These are phyloP conservation scores for Tinea trinotella DNA, from an alignment of 2,888 invertebrate species.

Conservation along the genomic window DNA sequence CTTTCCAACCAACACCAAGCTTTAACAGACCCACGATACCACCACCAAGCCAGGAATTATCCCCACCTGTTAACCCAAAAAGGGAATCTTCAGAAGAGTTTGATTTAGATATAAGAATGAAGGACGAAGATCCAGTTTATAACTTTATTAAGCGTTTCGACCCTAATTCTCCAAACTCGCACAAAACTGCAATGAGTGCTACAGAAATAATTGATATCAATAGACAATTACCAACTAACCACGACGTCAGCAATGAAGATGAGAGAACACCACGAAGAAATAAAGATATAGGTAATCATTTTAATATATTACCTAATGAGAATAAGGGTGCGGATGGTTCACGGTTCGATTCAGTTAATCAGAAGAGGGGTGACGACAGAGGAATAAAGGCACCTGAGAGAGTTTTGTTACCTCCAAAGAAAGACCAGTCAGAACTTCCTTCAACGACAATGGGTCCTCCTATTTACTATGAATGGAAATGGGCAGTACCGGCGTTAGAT, in stretches of 20 bases:
- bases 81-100: slow-evolving; percentile 34
- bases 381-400: slow-evolving; percentile 30
- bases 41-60: slow-evolving; percentile 39
- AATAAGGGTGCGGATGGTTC: slow-evolving; percentile 38
- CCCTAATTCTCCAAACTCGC: slow-evolving; percentile 49
- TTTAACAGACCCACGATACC: slow-evolving; percentile 25
- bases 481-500: slow-evolving; percentile 75
- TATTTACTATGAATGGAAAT: slow-evolving; percentile 77
- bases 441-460: slow-evolving; percentile 74
- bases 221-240: slow-evolving; percentile 48
- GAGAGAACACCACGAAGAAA: slow-evolving; percentile 45
- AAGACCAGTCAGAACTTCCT: slow-evolving; percentile 44
- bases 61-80: slow-evolving; percentile 38
- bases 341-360: slow-evolving; percentile 44
- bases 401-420: slow-evolving; percentile 69
- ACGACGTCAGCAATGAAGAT: slow-evolving; percentile 48
- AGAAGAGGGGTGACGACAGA: slow-evolving; percentile 28
- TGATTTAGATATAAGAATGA: slow-evolving; percentile 34
- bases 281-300: slow-evolving; percentile 40
- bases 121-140: slow-evolving; percentile 40
- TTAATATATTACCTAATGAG: slow-evolving; percentile 41
- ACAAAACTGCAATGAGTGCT: slow-evolving; percentile 52
- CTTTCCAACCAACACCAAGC: slow-evolving; percentile 33
- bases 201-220: slow-evolving; percentile 54
- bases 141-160: slow-evolving; percentile 63